These are phyloP conservation scores for Lasioglossum zephyrum DNA, from an alignment of 2,888 invertebrate genomes.

Conservation along the genomic window DNA sequence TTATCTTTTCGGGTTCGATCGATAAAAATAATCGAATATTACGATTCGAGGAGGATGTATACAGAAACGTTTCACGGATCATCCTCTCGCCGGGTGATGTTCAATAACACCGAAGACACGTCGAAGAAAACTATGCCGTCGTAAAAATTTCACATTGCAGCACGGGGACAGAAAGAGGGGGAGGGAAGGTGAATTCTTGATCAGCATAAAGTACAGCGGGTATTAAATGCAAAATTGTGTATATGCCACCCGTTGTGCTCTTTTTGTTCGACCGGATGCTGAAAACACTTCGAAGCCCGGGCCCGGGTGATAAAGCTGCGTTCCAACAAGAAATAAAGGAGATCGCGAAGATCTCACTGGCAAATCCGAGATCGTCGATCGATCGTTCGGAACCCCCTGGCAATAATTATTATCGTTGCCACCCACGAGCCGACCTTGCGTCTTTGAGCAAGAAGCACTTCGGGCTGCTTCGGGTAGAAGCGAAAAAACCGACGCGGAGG, in stretches of 20 bases:
- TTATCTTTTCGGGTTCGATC: constrained; percentile 22
- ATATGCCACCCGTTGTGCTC: constrained; percentile 27
- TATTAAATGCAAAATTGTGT: constrained; percentile 55
- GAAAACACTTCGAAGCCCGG: constrained; percentile 34
- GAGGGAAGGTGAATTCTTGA: constrained; percentile 12
- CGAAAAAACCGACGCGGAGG: not conserved
- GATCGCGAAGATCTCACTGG: constrained; percentile 44
- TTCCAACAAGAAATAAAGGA: constrained; percentile 47
- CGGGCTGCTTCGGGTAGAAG: not conserved
- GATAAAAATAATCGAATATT: constrained; percentile 38
- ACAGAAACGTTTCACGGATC: constrained; percentile 34
- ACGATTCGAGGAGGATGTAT: constrained; percentile 12
- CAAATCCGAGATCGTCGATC: constrained; percentile 58
- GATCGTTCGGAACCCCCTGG: constrained; percentile 47
- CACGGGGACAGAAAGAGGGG: not conserved
- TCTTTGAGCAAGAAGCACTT: constrained; percentile 43
- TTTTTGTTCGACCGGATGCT: constrained; percentile 16
- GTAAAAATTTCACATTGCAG: constrained; percentile 40
- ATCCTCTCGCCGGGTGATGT: constrained; percentile 3
- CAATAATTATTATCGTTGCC: constrained; percentile 66
- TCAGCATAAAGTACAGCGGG: constrained; percentile 44
- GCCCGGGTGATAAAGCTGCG: constrained; percentile 46
- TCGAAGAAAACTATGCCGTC: constrained; percentile 39
- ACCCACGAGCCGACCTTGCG: constrained; percentile 65
- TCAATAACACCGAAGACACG: constrained; percentile 31